A percentile compares a stretch with the other conserved stretches of the same genome.
Evolutionary conservation across 2,113 vertebrate species (phyloP).

Genomic region (Colistium nudipinnis): DNA sequence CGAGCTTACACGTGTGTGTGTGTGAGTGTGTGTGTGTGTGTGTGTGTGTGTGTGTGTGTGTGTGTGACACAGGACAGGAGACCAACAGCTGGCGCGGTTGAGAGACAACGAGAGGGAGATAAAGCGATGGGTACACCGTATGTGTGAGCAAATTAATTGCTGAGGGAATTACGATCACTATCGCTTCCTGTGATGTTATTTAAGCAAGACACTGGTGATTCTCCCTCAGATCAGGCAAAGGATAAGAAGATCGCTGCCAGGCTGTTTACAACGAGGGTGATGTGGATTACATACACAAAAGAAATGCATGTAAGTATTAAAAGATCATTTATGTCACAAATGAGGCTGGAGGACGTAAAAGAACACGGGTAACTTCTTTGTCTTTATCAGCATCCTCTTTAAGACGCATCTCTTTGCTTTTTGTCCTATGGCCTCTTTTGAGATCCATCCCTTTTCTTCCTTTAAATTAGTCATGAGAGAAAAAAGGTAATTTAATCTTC

Average conservation of each 20-base stretch:
- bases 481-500: conserved; percentile 83
- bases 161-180: conserved; percentile 71
- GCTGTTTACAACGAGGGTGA: conserved; percentile 34
- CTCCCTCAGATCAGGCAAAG: conserved; percentile 27
- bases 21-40: too few species aligned
- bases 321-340: conserved; percentile 43
- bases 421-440: conserved; percentile 65
- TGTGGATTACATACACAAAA: conserved; percentile 46
- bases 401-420: conserved; percentile 30
- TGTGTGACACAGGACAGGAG: conserved; percentile 23
- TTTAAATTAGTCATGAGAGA: conserved; percentile 78
- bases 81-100: conserved; percentile 40
- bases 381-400: conserved; percentile 42
- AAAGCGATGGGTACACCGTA: conserved; percentile 54
- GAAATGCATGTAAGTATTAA: conserved; percentile 47
- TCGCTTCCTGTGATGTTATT: conserved; percentile 63
- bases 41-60: conserved; percentile 17
- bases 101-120: conserved; percentile 50
- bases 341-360: not conserved
- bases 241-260: conserved; percentile 43
- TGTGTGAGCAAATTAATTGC: conserved; percentile 74
- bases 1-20: conserved; percentile 19
- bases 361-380: conserved; percentile 21
- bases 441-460: conserved; percentile 55
- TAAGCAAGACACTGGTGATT: conserved; percentile 54